Base-by-base conservation (phyloP, 2,113 vertebrate genomes). In the Cyprinodon brontotheroides region DNA sequence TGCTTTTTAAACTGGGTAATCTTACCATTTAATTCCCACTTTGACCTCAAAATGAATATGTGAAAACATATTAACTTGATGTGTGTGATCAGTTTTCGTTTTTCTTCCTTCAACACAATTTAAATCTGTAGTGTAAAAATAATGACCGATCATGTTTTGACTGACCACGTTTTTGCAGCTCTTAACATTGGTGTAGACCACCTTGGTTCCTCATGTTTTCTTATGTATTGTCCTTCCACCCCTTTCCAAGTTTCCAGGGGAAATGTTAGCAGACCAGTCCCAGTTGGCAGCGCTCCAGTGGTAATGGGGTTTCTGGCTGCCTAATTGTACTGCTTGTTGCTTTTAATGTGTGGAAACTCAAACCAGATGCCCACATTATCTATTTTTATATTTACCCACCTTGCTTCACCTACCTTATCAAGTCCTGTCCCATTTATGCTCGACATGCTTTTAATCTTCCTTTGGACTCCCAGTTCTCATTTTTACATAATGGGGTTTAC, bases 291-390 rank as follows among this genome's bases (percentile, higher is more conserved):
- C 45, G 67, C 65, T 88, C 87, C 87, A 90, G 79, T 48, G 60
- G 70, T 87, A 87, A 85, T 75, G 43, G 80, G 79, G 77, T 86
- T 86, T 73, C 68, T 71, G 82, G 78, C 48, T 41, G 47, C 85
- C 80, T 92, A 89, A 91, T 91, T 87, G 74, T 91, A 90, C 82
- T 81, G 86, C 67, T 66, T 71, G 60, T 75, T 72, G 53, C 81
- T 73, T 1, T 39, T 88, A 89, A 87, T 74, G 80, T 89, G 89
- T 88, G 81, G 76, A 87, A 88, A 93, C 85, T 87, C 70, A 86
- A 91, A 93, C 73, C 91, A 92, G 90, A 93, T 92, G 92, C 86
- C 78, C 75, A 63, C 61, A 71, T 81, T 73, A 65, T 73, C 65
- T 45, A 41, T 73, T 69, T 47, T 68, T 48, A 50, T 48, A 14